Conservation (phyloP, 2,888 invertebrate species). For the Pseudoips prasinana region DNA sequence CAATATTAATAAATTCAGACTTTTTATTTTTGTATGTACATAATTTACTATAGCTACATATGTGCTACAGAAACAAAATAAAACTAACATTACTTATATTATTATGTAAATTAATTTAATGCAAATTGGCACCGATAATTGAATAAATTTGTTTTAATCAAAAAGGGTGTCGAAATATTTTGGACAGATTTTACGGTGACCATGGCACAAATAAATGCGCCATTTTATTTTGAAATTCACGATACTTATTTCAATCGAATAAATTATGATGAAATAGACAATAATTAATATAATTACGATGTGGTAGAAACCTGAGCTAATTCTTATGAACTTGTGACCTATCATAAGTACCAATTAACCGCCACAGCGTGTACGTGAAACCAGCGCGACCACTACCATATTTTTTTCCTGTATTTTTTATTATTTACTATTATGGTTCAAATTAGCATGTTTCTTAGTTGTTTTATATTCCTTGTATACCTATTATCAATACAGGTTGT, state of each 20-base stretch:
- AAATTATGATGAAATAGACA: background rate
- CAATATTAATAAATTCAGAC: no score
- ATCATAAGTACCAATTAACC: slow-evolving; percentile 36
- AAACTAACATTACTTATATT: no score
- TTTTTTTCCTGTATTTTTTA: slow-evolving; percentile 7
- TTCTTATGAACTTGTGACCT: slow-evolving; percentile 47
- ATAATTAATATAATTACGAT: slow-evolving; percentile 3
- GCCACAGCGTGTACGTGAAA: slow-evolving; percentile 24
- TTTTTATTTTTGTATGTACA: no score
- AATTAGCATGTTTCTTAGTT: no score
- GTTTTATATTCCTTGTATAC: no score
- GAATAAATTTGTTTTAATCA: slow-evolving; percentile 1
- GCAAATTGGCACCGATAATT: slow-evolving; percentile 7
- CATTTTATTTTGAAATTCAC: no score
- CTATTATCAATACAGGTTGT: slow-evolving; percentile 15
- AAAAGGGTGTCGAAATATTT: no score
- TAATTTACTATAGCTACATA: no score
- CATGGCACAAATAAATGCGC: no score
- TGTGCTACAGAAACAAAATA: no score
- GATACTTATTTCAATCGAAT: no score
- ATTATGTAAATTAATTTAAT: slow-evolving; percentile 6
- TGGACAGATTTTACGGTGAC: no score
- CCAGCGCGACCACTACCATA: slow-evolving; percentile 19
- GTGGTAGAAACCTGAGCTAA: slow-evolving; percentile 33
- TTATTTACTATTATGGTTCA: background rate